Evolutionary conservation across 2,113 vertebrate species (phyloP), one percentile per base, ranked within the genome.

Genomic region (Ammodytes marinus): DNA sequence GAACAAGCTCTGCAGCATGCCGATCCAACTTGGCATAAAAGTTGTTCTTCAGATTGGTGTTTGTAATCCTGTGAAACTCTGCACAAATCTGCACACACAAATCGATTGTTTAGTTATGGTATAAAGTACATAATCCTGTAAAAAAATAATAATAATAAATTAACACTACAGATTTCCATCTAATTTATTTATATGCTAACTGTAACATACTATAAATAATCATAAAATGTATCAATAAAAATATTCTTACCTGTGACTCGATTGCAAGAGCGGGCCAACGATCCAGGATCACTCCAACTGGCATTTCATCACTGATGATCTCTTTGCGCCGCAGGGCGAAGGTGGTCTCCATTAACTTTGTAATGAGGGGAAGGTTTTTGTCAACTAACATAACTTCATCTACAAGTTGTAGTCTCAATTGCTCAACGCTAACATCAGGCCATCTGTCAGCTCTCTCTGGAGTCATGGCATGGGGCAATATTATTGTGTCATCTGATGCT

Each of bases 241-340:
- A 9, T 2, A 14, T 6, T 10, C 6, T 83, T 3, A 86, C 76
- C 83, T 69, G 50, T 11, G 84, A 87, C 19, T 88, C 69, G 0
- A 86, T 81, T 68, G 53, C 27, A 12, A 89, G 72, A 15, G 73
- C 85, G 69, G 88, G 74, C 73, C 79, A 87, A 39, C 42, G 6
- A 37, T 82, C 77, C 65, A 83, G 50, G 53, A 83, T 65, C 45
- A 78, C 79, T 4, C 37, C n/a, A 61, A 79, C 46, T 50, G 73
- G 58, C 12, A 27, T n/a, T 3, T 73, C 67, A 50, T 60, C 58
- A 59, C 2, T 79, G 54, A 88, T 59, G 17, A 81, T 8, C 6
- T 82, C 27, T 49, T 84, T 73, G 4, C 55, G 4, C 8, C 52
- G 2, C 50, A 81, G 11, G 54, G 69, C 64, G 57, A 89, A 87